phyloP scores from a whole-genome alignment of 2,888 invertebrate genomes.

The Microplitis manilae region DNA sequence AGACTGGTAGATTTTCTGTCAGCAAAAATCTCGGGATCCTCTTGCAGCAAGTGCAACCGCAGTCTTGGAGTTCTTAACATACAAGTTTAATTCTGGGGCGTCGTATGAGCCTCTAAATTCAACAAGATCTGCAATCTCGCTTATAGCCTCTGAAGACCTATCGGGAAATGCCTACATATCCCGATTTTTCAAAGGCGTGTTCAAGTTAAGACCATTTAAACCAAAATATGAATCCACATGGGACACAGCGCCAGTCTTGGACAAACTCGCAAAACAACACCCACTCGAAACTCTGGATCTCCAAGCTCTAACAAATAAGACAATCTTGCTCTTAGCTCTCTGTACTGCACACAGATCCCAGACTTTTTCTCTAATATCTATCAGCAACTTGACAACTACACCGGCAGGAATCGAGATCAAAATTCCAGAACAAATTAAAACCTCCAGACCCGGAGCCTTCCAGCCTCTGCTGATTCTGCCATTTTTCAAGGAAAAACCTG shows the following conservation, averaged over 20 bases:
- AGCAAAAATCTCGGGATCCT: background rate
- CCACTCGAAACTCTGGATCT: constrained; percentile 34
- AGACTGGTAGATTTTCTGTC: background rate
- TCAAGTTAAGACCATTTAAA: constrained; percentile 30
- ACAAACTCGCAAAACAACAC: constrained; percentile 7
- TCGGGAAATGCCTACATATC: background rate
- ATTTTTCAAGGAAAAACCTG: constrained; percentile 27
- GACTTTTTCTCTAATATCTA: constrained; percentile 28
- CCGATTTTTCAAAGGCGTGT: constrained; percentile 23
- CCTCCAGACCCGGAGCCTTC: constrained; percentile 18
- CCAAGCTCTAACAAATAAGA: constrained; percentile 48
- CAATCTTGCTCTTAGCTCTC: constrained; percentile 51
- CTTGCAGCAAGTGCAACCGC: background rate
- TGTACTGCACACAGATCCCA: constrained; percentile 38
- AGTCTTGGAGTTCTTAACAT: constrained; percentile 29
- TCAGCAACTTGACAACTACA: constrained; percentile 15
- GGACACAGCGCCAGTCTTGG: constrained; percentile 49
- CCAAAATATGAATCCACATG: constrained; percentile 54
- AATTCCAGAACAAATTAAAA: constrained; percentile 35
- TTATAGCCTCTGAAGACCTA: constrained; percentile 29
- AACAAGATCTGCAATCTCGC: constrained; percentile 29
- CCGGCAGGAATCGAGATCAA: constrained; percentile 23
- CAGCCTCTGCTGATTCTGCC: constrained; percentile 37
- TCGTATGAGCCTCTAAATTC: constrained; percentile 32
- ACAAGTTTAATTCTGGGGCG: constrained; percentile 23